phyloP scores from a whole-genome alignment of 2,113 vertebrate species.

The Lamprotornis superbus region DNA sequence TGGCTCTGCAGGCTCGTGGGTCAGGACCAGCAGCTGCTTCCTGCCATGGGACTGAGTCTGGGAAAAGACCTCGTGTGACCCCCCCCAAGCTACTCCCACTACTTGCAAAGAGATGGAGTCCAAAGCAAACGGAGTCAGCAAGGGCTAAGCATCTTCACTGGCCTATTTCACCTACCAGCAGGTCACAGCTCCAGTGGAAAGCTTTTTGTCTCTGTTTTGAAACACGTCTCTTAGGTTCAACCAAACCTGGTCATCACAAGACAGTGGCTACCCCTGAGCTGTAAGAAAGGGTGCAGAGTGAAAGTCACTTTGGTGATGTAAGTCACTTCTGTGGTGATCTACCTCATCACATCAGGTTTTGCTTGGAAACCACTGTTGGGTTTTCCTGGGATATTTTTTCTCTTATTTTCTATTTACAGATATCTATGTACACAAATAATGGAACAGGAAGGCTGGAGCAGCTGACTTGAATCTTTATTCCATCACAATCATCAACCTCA shows the following conservation, averaged over 20 bases:
- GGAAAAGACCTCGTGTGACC: not conserved
- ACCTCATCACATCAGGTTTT: not conserved
- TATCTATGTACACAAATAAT: too few relatives aligned
- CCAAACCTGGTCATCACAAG: not conserved
- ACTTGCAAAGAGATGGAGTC: not conserved
- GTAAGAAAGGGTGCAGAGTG: not conserved
- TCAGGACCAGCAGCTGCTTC: not conserved
- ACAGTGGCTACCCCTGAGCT: not conserved
- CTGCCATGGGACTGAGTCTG: not conserved
- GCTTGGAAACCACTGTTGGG: not conserved
- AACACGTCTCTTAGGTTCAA: not conserved
- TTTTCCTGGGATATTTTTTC: too few relatives aligned
- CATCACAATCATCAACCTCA: too few relatives aligned
- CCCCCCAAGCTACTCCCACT: rapidly evolving
- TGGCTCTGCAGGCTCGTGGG: rapidly evolving
- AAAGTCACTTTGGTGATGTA: not conserved
- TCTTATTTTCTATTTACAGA: too few relatives aligned
- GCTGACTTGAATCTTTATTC: too few relatives aligned
- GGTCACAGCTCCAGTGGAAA: not conserved
- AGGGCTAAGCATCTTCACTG: not conserved
- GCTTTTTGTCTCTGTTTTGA: not conserved
- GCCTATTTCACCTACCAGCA: not conserved
- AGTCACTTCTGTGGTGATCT: not conserved
- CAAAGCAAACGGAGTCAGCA: not conserved
- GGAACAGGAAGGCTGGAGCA: too few relatives aligned